phyloP scores from a whole-genome alignment of 2,113 vertebrate species.

The Gymnarchus niloticus region DNA sequence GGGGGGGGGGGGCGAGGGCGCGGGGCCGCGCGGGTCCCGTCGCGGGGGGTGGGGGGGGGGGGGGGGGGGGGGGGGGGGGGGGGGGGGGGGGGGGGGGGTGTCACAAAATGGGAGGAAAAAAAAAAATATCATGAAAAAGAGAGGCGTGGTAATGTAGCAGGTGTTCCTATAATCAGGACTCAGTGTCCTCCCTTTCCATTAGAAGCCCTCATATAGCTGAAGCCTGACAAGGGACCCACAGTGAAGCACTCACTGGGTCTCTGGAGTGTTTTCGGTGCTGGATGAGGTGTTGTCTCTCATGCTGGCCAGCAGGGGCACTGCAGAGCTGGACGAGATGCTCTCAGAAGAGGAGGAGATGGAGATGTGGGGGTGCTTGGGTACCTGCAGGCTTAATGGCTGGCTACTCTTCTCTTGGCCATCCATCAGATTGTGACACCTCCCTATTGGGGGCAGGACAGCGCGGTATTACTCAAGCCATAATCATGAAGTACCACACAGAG shows the following conservation, averaged over 20 bases:
- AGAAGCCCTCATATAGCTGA: too few species aligned
- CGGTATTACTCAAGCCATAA: not conserved
- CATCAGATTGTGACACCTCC: constrained; percentile 64
- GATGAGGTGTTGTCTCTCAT: constrained; percentile 84
- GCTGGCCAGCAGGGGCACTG: constrained; percentile 79
- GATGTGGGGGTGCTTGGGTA: constrained; percentile 83
- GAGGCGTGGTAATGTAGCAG: too few species aligned
- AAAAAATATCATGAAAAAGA: not conserved
- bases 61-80: too few species aligned
- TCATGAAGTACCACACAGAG: not conserved
- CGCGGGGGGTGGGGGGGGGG: not conserved
- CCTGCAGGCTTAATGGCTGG: constrained; percentile 84
- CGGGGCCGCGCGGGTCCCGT: too few species aligned
- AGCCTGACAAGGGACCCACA: constrained; percentile 71
- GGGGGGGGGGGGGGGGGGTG: too few species aligned
- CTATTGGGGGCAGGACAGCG: constrained; percentile 44
- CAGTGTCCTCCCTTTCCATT: too few species aligned
- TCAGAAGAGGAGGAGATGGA: constrained; percentile 91
- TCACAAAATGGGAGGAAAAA: not conserved
- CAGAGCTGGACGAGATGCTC: constrained; percentile 87
- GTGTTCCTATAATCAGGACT: too few species aligned
- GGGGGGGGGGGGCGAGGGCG: too few species aligned
- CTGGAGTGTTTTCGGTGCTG: constrained; percentile 65
- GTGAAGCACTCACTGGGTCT: constrained; percentile 62
- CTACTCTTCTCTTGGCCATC: constrained; percentile 73